Conservation (phyloP, 1,140 invertebrate species). For the Glomeris maerens region DNA sequence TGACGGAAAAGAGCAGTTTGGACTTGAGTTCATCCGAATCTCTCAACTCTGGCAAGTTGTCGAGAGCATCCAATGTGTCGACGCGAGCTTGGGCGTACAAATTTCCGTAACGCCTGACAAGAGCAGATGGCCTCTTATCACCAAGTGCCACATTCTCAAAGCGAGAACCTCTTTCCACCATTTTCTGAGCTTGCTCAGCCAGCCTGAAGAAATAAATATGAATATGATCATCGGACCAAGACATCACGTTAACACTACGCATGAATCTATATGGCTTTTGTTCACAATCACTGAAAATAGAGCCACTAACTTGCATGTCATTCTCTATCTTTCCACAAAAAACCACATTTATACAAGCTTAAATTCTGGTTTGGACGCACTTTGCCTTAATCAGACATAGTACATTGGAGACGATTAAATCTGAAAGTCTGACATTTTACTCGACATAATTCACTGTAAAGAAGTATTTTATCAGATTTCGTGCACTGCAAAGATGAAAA, state of each 20-base stretch:
- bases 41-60: conserved; percentile 55
- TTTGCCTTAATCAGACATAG: too few relatives aligned
- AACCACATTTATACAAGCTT: too few relatives aligned
- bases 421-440: too few relatives aligned
- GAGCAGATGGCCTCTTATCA: conserved; percentile 30
- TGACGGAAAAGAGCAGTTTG: conserved; percentile 85
- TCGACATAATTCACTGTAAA: too few relatives aligned
- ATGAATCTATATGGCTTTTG: neutral
- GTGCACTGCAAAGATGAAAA: too few relatives aligned
- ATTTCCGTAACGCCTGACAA: conserved; percentile 63
- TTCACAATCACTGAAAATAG: neutral
- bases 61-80: conserved; percentile 67
- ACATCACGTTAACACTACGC: neutral
- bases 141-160: conserved; percentile 31
- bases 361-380: too few relatives aligned
- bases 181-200: conserved; percentile 29
- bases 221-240: too few relatives aligned
- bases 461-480: too few relatives aligned
- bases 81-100: conserved; percentile 71
- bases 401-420: too few relatives aligned
- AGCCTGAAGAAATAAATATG: conserved; percentile 23
- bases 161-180: conserved; percentile 22
- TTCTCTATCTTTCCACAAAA: too few relatives aligned
- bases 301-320: too few relatives aligned
- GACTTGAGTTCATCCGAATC: conserved; percentile 73